Evolutionary conservation across 2,113 vertebrate genomes (phyloP).

Genomic region (Amphiprion ocellaris): DNA sequence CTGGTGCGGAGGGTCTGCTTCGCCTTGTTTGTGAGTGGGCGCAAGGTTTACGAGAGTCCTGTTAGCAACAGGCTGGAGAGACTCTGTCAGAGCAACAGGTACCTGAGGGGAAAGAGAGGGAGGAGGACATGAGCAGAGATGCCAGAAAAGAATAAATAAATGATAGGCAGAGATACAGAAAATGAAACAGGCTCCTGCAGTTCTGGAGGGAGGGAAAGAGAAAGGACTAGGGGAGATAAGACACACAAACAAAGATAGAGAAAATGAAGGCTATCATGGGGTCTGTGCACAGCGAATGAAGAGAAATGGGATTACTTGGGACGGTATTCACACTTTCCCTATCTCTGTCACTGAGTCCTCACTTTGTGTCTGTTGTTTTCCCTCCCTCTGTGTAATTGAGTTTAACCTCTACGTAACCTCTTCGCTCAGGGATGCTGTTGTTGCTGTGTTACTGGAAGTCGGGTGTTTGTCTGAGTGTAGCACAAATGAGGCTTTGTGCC

Average conservation of each 20-base stretch:
- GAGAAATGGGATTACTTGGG: slow-evolving; percentile 40
- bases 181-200: slow-evolving; percentile 43
- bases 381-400: slow-evolving; percentile 63
- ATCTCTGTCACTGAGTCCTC: slow-evolving; percentile 31
- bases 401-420: slow-evolving; percentile 70
- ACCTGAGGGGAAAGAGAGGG: slow-evolving; percentile 44
- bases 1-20: slow-evolving; percentile 83
- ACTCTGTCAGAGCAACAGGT: slow-evolving; percentile 80
- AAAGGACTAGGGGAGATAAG: slow-evolving; percentile 46
- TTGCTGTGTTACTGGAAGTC: slow-evolving; percentile 54
- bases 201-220: slow-evolving; percentile 22
- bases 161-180: slow-evolving; percentile 58
- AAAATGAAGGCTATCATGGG: slow-evolving; percentile 39
- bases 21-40: slow-evolving; percentile 77
- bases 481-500: slow-evolving; percentile 65
- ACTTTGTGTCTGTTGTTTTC: slow-evolving; percentile 52
- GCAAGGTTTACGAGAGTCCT: slow-evolving; percentile 75
- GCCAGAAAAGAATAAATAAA: slow-evolving; percentile 62
- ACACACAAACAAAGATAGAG: slow-evolving; percentile 41
- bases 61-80: slow-evolving; percentile 64
- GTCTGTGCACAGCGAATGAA: slow-evolving; percentile 27
- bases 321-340: slow-evolving; percentile 42
- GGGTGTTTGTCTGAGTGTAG: slow-evolving; percentile 45
- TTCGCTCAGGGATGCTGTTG: slow-evolving; percentile 52
- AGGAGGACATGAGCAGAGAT: slow-evolving; percentile 22